Evolutionary conservation across 2,113 vertebrate genomes (phyloP).

Genomic region (Orientallactaga bullata): DNA sequence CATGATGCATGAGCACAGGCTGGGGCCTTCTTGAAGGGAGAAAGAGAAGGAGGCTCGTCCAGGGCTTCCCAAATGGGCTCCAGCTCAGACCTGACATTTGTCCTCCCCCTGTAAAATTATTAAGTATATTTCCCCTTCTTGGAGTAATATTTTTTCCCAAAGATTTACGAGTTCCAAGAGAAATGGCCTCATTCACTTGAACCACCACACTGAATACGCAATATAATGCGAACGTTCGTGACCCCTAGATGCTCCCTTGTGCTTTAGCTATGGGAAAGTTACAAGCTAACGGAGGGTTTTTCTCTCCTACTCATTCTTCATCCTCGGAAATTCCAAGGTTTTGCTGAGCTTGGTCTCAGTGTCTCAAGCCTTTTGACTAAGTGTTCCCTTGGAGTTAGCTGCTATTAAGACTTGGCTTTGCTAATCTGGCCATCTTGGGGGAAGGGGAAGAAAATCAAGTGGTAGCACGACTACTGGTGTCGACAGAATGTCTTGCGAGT

Average conservation of each 20-base stretch:
- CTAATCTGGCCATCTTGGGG: not conserved
- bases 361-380: not conserved
- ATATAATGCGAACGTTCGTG: not conserved
- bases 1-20: slow-evolving; percentile 77
- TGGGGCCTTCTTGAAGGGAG: slow-evolving; percentile 72
- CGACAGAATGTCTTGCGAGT: not conserved
- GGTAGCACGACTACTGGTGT: rapidly evolving
- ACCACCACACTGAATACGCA: not conserved
- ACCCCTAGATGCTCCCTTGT: not conserved
- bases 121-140: slow-evolving; percentile 61
- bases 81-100: slow-evolving; percentile 66
- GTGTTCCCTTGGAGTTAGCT: slow-evolving; percentile 10
- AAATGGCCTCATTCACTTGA: slow-evolving; percentile 65
- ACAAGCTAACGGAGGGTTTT: not conserved
- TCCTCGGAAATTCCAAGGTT: not conserved
- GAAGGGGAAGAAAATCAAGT: not conserved
- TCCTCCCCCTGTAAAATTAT: slow-evolving; percentile 59
- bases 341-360: slow-evolving; percentile 13
- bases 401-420: not conserved
- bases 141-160: slow-evolving; percentile 68
- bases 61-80: slow-evolving; percentile 32
- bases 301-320: not conserved
- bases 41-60: not conserved
- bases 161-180: slow-evolving; percentile 74
- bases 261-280: not conserved